Conservation (phyloP, 2,888 invertebrate species). For the Drosophila melanosoma region DNA sequence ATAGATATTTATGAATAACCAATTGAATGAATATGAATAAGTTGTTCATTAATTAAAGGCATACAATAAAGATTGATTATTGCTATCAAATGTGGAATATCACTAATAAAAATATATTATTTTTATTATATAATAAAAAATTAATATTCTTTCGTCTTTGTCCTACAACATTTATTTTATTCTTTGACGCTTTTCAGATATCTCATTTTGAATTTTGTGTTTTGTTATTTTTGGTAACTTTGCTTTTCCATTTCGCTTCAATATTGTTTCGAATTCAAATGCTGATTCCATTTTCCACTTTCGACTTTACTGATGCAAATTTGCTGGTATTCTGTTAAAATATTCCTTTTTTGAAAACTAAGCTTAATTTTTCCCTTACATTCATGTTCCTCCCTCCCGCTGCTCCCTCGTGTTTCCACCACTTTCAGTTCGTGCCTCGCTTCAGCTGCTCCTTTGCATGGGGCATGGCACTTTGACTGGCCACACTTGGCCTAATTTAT, state of each 20-base stretch:
- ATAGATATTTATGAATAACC: background rate
- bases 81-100: background rate
- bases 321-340: background rate
- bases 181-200: background rate
- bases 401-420: background rate
- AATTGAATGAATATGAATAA: background rate
- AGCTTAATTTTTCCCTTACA: background rate
- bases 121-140: background rate
- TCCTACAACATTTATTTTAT: background rate
- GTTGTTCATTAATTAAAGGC: background rate
- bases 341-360: conserved; percentile 6
- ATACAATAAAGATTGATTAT: background rate
- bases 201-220: background rate
- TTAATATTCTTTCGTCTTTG: background rate
- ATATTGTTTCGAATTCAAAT: background rate
- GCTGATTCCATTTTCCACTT: background rate
- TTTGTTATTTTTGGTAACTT: background rate
- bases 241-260: too few relatives aligned
- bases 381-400: background rate
- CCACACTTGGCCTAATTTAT: conserved; percentile 47
- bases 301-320: conserved; percentile 2
- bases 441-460: conserved; percentile 3
- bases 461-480: conserved; percentile 9
- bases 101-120: background rate
- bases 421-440: background rate